A percentile compares a stretch with the other conserved stretches of the same genome.
Evolutionary conservation across 2,888 invertebrate genomes (phyloP).

Genomic region (Zaprionus lineosus): DNA sequence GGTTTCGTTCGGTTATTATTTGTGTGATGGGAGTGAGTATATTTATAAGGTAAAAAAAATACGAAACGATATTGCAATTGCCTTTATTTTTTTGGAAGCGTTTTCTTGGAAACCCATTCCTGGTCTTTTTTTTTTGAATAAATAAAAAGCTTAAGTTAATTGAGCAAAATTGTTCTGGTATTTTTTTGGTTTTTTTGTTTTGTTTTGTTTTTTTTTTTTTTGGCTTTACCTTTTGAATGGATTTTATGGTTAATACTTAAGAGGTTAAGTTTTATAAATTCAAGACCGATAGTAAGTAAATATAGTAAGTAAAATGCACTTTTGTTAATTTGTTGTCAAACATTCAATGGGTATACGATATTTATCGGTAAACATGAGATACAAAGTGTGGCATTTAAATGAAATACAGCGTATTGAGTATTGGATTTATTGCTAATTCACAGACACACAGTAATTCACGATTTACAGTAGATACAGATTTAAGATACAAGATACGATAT

Average conservation of each 20-base stretch:
- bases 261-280: no score
- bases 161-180: conserved; percentile 31
- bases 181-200: conserved; percentile 21
- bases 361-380: conserved; percentile 23
- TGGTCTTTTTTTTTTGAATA: conserved; percentile 1
- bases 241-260: no score
- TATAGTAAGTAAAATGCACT: not conserved
- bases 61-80: conserved; percentile 3
- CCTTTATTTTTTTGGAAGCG: not conserved
- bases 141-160: conserved; percentile 34
- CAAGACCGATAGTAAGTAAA: no score
- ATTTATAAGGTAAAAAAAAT: no score
- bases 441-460: conserved; percentile 67
- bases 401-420: conserved; percentile 64
- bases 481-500: not conserved
- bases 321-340: no score
- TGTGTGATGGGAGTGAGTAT: no score
- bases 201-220: conserved; percentile 37
- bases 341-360: conserved; percentile 13
- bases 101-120: conserved; percentile 1
- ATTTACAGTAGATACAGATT: conserved; percentile 65
- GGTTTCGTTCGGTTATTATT: no score
- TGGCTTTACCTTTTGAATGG: conserved; percentile 10
- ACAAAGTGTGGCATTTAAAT: conserved; percentile 35
- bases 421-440: conserved; percentile 73